These are phyloP conservation scores for Astropecten irregularis DNA, from an alignment of 53 echinoderm and acorn worm genomes.

Conservation along the genomic window DNA sequence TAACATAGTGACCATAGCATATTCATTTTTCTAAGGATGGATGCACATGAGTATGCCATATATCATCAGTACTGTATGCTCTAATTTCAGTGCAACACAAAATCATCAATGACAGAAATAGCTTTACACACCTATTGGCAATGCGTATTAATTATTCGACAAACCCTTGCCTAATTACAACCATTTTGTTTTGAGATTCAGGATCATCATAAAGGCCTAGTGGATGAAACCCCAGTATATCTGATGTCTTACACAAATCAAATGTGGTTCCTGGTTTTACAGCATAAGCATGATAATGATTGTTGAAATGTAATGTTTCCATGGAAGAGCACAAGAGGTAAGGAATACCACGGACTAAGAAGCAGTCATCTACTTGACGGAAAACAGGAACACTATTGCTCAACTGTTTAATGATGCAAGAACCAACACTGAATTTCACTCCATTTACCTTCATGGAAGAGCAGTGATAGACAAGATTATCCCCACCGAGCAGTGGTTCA, in stretches of 20 bases:
- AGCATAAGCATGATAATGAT: conserved; percentile 1
- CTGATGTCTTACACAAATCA: not conserved
- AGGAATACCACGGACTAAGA: not conserved
- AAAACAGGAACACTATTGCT: not conserved
- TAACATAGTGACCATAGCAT: not conserved
- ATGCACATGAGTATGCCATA: no score
- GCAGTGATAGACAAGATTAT: not conserved
- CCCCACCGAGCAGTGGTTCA: not conserved
- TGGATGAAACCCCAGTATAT: not conserved
- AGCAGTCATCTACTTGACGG: not conserved
- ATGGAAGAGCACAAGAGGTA: not conserved
- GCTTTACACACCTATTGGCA: no score
- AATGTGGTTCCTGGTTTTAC: not conserved
- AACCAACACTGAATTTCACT: not conserved
- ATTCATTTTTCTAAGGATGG: no score
- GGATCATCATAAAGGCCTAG: not conserved
- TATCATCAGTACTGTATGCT: no score
- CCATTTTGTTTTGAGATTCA: not conserved
- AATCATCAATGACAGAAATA: no score
- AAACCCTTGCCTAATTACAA: not conserved
- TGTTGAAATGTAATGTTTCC: not conserved
- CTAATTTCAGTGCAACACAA: no score
- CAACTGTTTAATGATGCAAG: not conserved
- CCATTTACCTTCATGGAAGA: not conserved
- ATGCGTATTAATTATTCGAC: no score